A percentile compares a stretch with the other conserved stretches of the same genome.
Conservation (phyloP, 1,140 invertebrate genomes). For the Diploscapter pachys region DNA sequence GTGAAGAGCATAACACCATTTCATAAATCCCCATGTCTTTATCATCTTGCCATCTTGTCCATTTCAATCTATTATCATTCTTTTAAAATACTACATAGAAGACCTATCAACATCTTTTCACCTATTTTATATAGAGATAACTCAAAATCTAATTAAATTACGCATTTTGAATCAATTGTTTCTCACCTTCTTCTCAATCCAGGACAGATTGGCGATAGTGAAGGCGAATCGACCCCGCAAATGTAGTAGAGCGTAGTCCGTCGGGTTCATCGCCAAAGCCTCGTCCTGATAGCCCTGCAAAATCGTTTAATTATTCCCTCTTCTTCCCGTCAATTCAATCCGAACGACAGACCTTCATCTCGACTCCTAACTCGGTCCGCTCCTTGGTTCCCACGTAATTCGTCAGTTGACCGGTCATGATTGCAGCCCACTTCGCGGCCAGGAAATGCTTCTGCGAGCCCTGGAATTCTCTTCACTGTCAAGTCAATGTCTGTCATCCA, state of each 20-base stretch:
- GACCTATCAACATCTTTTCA: too few relatives aligned
- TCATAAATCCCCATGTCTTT: too few relatives aligned
- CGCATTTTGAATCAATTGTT: too few relatives aligned
- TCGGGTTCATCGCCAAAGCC: constrained; percentile 59
- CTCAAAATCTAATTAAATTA: too few relatives aligned
- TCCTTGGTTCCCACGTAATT: constrained; percentile 59
- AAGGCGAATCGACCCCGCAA: constrained; percentile 60
- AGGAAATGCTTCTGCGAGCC: constrained; percentile 24
- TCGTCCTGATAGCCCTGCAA: constrained; percentile 59
- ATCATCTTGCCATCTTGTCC: too few relatives aligned
- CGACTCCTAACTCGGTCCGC: constrained; percentile 61
- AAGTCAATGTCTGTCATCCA: constrained; percentile 39
- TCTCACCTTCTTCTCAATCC: constrained; percentile 59
- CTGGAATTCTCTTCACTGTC: constrained; percentile 36
- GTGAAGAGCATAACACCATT: too few relatives aligned
- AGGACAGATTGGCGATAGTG: constrained; percentile 58
- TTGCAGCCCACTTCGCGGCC: not conserved
- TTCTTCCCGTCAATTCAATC: not conserved
- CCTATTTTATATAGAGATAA: too few relatives aligned
- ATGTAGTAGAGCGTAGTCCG: constrained; percentile 59
- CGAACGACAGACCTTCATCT: constrained; percentile 51
- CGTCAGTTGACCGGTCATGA: constrained; percentile 39
- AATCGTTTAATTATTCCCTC: not conserved
- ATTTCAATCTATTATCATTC: too few relatives aligned
- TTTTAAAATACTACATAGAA: too few relatives aligned